Base-by-base conservation (phyloP, 1,140 invertebrate species). In the Euura saliciscinereae region DNA sequence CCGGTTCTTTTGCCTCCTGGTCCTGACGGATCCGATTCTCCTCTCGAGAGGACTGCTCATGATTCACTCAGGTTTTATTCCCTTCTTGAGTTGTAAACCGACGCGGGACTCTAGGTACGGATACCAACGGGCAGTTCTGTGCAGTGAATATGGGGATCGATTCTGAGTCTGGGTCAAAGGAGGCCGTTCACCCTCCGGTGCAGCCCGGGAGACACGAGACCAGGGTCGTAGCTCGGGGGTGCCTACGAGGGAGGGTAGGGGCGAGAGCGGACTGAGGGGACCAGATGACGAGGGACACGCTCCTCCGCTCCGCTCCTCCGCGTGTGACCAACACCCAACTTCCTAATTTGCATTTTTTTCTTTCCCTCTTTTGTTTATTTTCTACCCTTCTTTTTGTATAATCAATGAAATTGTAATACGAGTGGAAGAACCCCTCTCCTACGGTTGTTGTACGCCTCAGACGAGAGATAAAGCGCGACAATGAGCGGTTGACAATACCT, bases 141-240 rank as follows among this genome's bases (percentile, higher is more conserved):
- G 83, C 84, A 85, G 82, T 83, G 84, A 84, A 85, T 59, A 59
- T 85, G 78, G 80, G 83, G 81, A 86, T 86, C 85, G 85, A 86
- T 86, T 85, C 82, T 76, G 85, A 86, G 85, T 86, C 84, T 86
- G 85, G 85, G 85, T 86, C 85, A 86, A 81, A 76, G 78, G 77
- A 82, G 85, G 83, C 82, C 85, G 83, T 86, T 86, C 83, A 85
- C 82, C 85, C 83, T 59, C 80, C 75, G 78, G 79, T 86, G 85
- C 85, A 86, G 85, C 85, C 85, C 85, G 85, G 85, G 85, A 86
- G 84, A 85, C 81, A 82, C 81, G 80, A 84, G 77, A 75, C 80
- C 84, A 82, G 83, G 82, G 83, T 85, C 79, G 85, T 84, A 84
- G 83, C 83, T 83, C 76, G 77, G 81, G 79, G 81, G 83, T 82